Evolutionary conservation across 1,140 invertebrate species (phyloP), one percentile per base, ranked within the genome.

Genomic region (Metopolophium dirhodum): DNA sequence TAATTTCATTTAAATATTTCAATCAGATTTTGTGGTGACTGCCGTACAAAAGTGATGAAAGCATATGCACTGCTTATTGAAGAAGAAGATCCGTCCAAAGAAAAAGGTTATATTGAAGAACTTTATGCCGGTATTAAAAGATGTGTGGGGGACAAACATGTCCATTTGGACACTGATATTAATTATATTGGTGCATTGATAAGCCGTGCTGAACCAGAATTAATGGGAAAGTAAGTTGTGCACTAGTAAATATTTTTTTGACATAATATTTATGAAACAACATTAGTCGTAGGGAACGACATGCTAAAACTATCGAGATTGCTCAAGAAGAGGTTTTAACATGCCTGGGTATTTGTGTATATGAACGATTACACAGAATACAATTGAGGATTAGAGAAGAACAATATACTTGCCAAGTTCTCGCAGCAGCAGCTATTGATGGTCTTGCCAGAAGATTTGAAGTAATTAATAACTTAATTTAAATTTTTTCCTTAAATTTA

Each of bases 271-370:
- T 45, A 87, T 92, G 49, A 91, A 61, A 30, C 35, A 54, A 91
- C 30, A 90, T 93, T 88, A 96, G 97, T 94, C 96, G 97, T 94
- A 96, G 98, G 93, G 98, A 99, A 95, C 96, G 98, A 91, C 98
- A 99, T 95, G 98, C 98, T 1, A 99, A 99, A 95, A 99, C 98
- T 20, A 95, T 99, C 94, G 98, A 99, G 96, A 98, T 99, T 94
- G 98, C 98, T 94, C 98, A 99, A 95, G 98, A 99, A 95, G 98
- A 99, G 96, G 98, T 99, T 85, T 96, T 99, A 92, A 99, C 98
- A 0, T 99, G 98, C 95, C 96, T 99, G 87, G 98, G 98, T 26
- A 97, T 99, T 95, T 98, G 98, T 95, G 97, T 99, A 91, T 98
- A 98, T 94, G 98, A 99, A 95, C 96, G 98, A 87, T 96, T 99